These are phyloP conservation scores for Spongia lamella DNA, from an alignment of 37 sponge, comb jelly and placozoan genomes.

Conservation along the genomic window DNA sequence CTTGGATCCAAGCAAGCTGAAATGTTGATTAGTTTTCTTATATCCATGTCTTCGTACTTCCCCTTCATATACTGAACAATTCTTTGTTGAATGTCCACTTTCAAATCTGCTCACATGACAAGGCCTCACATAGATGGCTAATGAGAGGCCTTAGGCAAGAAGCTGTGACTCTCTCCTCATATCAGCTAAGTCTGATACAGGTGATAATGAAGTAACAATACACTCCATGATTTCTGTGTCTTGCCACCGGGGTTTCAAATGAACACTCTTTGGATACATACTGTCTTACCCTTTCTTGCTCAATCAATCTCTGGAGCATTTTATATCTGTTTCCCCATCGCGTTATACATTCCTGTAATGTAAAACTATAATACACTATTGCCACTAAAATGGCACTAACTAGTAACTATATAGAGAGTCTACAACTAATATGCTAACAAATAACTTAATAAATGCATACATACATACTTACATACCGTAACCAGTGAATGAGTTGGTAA, in stretches of 20 bases:
- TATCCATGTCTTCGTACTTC: not conserved
- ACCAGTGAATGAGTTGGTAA: constrained; percentile 6
- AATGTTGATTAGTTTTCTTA: constrained; percentile 1
- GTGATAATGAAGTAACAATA: constrained; percentile 3
- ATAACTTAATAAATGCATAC: too few species aligned
- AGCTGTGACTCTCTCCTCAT: constrained; percentile 27
- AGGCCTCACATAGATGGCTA: too few species aligned
- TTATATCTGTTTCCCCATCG: constrained; percentile 16
- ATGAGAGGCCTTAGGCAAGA: constrained; percentile 12
- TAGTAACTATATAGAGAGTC: too few species aligned
- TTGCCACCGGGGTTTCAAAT: constrained; percentile 32
- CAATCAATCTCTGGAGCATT: constrained; percentile 22
- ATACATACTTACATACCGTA: too few species aligned
- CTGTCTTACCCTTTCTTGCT: constrained; percentile 20
- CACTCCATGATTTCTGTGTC: constrained; percentile 24
- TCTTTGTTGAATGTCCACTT: constrained; percentile 15
- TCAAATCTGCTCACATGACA: too few species aligned
- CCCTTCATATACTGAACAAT: constrained; percentile 9
- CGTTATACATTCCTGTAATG: constrained; percentile 21
- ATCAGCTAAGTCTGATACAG: constrained; percentile 33
- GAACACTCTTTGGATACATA: constrained; percentile 17
- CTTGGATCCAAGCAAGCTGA: constrained; percentile 14
- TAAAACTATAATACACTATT: too few species aligned
- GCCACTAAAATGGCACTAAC: too few species aligned
- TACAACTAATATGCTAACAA: too few species aligned